Percentiles rank a stretch among this genome's conserved stretches.
Conservation (phyloP, 2,888 invertebrate species). For the Drosophila villosipedis region DNA sequence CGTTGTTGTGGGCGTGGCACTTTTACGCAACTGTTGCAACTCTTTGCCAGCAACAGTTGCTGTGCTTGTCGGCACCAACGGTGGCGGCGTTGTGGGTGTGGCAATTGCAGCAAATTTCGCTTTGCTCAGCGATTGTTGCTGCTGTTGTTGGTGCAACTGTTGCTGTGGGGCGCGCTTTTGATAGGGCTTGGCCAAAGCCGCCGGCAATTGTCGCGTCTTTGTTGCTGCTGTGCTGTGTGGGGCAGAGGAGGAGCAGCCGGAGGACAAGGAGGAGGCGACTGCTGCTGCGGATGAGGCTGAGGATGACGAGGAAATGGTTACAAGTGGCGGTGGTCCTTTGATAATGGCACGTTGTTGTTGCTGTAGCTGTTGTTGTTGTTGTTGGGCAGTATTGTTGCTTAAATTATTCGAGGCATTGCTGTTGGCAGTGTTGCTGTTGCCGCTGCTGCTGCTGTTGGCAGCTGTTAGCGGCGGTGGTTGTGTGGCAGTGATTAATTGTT, state of each 20-base stretch:
- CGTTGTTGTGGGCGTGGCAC: conserved; percentile 42
- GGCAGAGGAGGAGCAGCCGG: conserved; percentile 5
- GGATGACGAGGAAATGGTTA: conserved; percentile 59
- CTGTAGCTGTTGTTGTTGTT: conserved; percentile 27
- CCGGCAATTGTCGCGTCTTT: conserved; percentile 47
- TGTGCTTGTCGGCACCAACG: conserved; percentile 78
- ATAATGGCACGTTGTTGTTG: conserved; percentile 60
- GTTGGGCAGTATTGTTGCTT: conserved; percentile 59
- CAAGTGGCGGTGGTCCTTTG: conserved; percentile 63
- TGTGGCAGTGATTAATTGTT: conserved; percentile 75
- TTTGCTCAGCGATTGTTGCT: conserved; percentile 51
- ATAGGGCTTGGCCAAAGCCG: conserved; percentile 76
- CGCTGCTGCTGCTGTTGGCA: conserved; percentile 58
- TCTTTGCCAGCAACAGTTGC: conserved; percentile 55
- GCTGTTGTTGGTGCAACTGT: conserved; percentile 25
- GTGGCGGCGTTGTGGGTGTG: conserved; percentile 82
- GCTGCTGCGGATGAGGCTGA: conserved; percentile 4
- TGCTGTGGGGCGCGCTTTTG: conserved; percentile 67
- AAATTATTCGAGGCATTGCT: conserved; percentile 64
- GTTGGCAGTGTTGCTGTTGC: conserved; percentile 54
- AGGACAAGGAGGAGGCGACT: not conserved
- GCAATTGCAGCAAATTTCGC: conserved; percentile 76
- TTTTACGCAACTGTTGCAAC: conserved; percentile 59
- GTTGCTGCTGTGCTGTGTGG: conserved; percentile 15
- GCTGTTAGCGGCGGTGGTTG: conserved; percentile 82